Conservation (phyloP, 2,888 invertebrate species). For the Coelogynopora nodosa region DNA sequence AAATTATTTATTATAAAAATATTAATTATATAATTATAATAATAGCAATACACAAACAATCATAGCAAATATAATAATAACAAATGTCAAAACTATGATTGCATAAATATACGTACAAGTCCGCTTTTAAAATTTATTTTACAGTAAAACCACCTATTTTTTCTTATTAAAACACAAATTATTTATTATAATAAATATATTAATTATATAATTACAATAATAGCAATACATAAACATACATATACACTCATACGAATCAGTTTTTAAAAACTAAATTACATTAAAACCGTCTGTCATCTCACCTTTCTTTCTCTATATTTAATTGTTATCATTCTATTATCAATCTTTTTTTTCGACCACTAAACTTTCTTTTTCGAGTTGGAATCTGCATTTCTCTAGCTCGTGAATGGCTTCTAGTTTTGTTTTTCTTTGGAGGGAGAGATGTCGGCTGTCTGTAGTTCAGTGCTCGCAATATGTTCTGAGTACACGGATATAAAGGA, state of each 20-base stretch:
- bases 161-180: background rate
- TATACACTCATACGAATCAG: background rate
- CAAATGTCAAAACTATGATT: background rate
- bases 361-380: constrained; percentile 17
- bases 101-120: constrained; percentile 5
- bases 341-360: constrained; percentile 5
- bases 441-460: background rate
- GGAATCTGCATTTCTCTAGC: background rate
- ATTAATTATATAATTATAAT: constrained; percentile 14
- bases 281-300: background rate
- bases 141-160: background rate
- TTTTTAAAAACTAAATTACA: constrained; percentile 17
- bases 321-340: background rate
- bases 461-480: background rate
- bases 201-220: background rate
- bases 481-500: constrained; percentile 14
- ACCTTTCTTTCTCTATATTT: constrained; percentile 11
- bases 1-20: background rate
- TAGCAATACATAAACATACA: background rate
- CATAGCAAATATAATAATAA: background rate
- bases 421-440: constrained; percentile 17
- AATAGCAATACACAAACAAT: background rate
- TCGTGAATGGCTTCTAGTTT: constrained; percentile 20
- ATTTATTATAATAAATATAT: background rate
- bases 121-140: constrained; percentile 9